Conservation (phyloP, 2,113 vertebrate species). For the Collichthys lucidus region DNA sequence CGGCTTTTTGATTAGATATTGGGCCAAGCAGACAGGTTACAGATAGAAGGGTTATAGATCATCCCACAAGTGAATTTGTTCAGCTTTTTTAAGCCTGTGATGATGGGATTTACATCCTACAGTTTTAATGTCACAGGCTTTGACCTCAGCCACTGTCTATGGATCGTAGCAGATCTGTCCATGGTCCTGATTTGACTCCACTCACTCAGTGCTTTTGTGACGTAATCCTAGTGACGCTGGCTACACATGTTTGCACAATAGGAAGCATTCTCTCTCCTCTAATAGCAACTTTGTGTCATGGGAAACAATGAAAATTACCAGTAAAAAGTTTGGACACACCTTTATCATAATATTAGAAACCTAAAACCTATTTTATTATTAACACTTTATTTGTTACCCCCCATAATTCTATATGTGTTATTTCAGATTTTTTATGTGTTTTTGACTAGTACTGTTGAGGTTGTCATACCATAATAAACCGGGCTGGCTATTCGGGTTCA, state of each 20-base stretch:
- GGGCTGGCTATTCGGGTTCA: constrained; percentile 19
- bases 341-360: no score
- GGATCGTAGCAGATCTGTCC: constrained; percentile 32
- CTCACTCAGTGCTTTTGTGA: not conserved
- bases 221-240: no score
- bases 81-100: constrained; percentile 36
- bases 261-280: not conserved
- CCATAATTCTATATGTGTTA: no score
- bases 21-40: constrained; percentile 26
- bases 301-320: no score
- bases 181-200: constrained; percentile 17
- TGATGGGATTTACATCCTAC: constrained; percentile 44
- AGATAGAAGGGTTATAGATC: constrained; percentile 23
- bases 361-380: no score
- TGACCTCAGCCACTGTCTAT: constrained; percentile 16
- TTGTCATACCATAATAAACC: not conserved
- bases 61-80: constrained; percentile 24
- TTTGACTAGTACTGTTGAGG: no score
- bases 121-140: constrained; percentile 23
- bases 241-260: not conserved
- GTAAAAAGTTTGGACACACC: no score
- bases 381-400: no score
- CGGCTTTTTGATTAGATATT: constrained; percentile 14
- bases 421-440: no score
- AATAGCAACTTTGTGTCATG: not conserved